Conservation (phyloP, 2,113 vertebrate genomes). For the Jacana jacana region DNA sequence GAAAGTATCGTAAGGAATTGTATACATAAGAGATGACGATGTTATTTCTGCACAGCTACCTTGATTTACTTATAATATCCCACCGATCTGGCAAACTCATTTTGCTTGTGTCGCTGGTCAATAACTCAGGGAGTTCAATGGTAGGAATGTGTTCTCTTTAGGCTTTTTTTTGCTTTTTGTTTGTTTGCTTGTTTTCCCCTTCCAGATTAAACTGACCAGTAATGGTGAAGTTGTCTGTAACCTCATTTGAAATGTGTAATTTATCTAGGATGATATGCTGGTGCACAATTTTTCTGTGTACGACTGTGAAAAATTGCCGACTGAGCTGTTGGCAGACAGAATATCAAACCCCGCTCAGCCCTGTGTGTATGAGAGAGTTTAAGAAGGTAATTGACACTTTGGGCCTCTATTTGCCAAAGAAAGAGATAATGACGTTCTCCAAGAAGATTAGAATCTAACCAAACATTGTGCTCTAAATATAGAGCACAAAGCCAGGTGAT, state of each 20-base stretch:
- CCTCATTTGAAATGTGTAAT: conserved; percentile 48
- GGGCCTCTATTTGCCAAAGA: conserved; percentile 66
- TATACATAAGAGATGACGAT: neutral
- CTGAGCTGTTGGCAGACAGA: conserved; percentile 38
- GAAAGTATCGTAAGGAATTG: neutral
- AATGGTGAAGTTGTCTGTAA: conserved; percentile 1
- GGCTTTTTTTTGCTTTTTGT: neutral
- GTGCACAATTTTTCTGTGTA: conserved; percentile 46
- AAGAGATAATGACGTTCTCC: conserved; percentile 69
- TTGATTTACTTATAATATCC: conserved; percentile 7
- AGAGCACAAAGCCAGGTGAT: conserved; percentile 64
- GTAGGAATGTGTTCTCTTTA: neutral
- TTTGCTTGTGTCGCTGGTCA: neutral
- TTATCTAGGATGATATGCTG: conserved; percentile 31
- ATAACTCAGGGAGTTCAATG: neutral
- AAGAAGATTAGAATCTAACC: conserved; percentile 73
- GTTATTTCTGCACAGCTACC: neutral
- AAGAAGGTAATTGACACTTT: conserved; percentile 71
- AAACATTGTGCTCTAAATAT: conserved; percentile 75
- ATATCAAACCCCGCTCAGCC: conserved; percentile 49
- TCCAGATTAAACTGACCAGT: neutral
- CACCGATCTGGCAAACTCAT: neutral
- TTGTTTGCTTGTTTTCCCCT: neutral
- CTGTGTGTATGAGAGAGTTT: conserved; percentile 41
- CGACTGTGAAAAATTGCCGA: conserved; percentile 53